Base-by-base conservation (phyloP, 2,113 vertebrate genomes). In the Scomber scombrus region DNA sequence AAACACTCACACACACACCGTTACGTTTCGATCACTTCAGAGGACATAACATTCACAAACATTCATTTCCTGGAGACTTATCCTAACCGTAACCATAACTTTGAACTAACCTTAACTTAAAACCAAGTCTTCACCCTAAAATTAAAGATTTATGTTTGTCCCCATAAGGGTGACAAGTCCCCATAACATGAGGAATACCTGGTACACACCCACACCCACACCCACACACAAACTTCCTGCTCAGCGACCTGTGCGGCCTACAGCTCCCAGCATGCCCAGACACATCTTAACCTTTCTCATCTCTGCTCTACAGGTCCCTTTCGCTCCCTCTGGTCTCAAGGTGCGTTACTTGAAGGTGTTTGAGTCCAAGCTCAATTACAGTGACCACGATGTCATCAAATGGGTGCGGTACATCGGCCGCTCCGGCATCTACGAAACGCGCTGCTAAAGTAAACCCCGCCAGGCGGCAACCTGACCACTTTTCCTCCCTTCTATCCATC, bases 321-420 rank as follows among this genome's bases (percentile, higher is more conserved):
- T 99, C 0, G 98, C 98, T 0, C 98, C 98, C 15, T 99, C 98
- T 13, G 98, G 98, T 68, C 96, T 99, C 85, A 99, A 99, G 96
- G 98, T 99, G 92, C 98, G 98, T 84, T 99, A 99, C 94, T 94
- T 99, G 95, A 99, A 99, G 95, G 98, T 99, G 85, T 99, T 99
- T 76, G 98, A 99, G 94, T 97, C 98, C 88, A 99, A 99, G 95
- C 96, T 99, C 95, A 99, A 99, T 96, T 99, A 99, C 97, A 99
- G 98, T 94, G 98, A 99, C 94, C 98, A 99, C 0, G 98, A 99
- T 19, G 98, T 99, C 92, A 98, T 99, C 87, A 99, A 99, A 98
- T 99, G 98, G 98, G 98, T 99, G 91, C 97, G 98, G 84, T 99
- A 99, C 96, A 99, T 99, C 11, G 98, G 98, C 81, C 96, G 98